A percentile compares a stretch with the other conserved stretches of the same genome.
These are phyloP conservation scores for Daktulosphaira vitifoliae DNA, from an alignment of 1,140 invertebrate genomes.

Conservation along the genomic window DNA sequence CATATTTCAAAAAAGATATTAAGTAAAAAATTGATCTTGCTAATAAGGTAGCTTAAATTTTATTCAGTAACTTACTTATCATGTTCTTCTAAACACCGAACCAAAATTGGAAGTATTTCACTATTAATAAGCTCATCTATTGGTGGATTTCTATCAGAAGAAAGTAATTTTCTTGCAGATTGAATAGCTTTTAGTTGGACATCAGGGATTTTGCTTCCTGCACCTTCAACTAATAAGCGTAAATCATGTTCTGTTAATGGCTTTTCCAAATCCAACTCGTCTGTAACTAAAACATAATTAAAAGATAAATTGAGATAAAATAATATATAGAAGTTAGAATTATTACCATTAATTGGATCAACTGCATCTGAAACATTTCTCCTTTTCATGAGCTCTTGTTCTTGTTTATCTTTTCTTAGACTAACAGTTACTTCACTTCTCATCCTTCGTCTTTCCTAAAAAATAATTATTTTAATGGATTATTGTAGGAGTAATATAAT, in stretches of 20 bases:
- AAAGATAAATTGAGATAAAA: not conserved
- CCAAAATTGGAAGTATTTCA: slow-evolving; percentile 88
- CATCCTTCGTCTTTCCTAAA: slow-evolving; percentile 87
- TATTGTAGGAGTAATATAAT: too few relatives aligned
- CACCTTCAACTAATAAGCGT: slow-evolving; percentile 55
- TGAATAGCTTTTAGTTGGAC: slow-evolving; percentile 74
- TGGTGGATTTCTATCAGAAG: slow-evolving; percentile 96
- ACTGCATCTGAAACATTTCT: slow-evolving; percentile 78
- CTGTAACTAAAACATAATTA: slow-evolving; percentile 42
- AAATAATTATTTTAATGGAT: slow-evolving; percentile 38
- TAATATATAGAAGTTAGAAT: not conserved
- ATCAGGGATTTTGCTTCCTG: slow-evolving; percentile 60
- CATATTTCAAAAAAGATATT: too few relatives aligned
- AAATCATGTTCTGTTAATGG: slow-evolving; percentile 57
- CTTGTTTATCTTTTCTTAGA: slow-evolving; percentile 91
- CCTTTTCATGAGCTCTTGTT: slow-evolving; percentile 90
- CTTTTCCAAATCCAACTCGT: slow-evolving; percentile 65
- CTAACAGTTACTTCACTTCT: slow-evolving; percentile 93
- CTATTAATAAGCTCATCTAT: slow-evolving; percentile 91
- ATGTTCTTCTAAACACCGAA: slow-evolving; percentile 75
- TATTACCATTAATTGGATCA: slow-evolving; percentile 53
- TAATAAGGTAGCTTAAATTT: too few relatives aligned
- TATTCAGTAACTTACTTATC: slow-evolving; percentile 53
- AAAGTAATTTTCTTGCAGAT: slow-evolving; percentile 85
- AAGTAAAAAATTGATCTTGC: too few relatives aligned